Base-by-base conservation (phyloP, 2,888 invertebrate genomes). In the Chouioia cunea region DNA sequence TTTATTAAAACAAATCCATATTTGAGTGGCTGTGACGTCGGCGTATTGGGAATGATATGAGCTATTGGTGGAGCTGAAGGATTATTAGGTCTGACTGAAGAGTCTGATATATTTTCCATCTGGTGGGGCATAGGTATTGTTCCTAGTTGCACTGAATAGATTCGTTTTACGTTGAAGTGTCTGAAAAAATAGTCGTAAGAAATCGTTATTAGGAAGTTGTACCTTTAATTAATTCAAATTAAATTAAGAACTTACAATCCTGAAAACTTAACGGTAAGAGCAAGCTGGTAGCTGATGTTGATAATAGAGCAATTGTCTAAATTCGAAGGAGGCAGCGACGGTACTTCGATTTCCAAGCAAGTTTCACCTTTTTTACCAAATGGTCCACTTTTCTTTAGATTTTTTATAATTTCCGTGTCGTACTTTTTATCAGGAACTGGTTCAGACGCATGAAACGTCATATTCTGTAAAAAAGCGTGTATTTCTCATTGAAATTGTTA, bases 291-390 rank as follows among this genome's bases (percentile, higher is more conserved):
- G 79, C 91, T 90, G 76, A 93, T 86, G 80, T 92, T 90, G 74
- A 93, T 93, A 47, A 93, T 88, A 69, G 89, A 89, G 80, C 93
- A 93, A 79, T 92, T 91, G 22, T 90, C 88, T 36, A 93, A 87
- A 85, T 92, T 91, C 0, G 93, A 92, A 1, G 93, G 92, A 14
- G 93, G 93, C 78, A 92, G 85, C 8, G 92, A 88, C 4, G 93
- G 93, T 64, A 93, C 88, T 77, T 90, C 89, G 75, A 93, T 87
- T 87, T 74, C 91, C 85, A 50, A 87, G 87, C 88, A 89, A 90
- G 58, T 88, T 89, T 73, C 89, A 46, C 88, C 86, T 15, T 89
- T 88, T 0, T 87, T 88, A 0, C 87, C 87, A 0, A 90, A 89
- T 0, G 90, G 89, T 0, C 91, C 92, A 15, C 4, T 10, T 72